A percentile compares a stretch with the other conserved stretches of the same genome.
Conservation (phyloP, 2,888 invertebrate species). For the Spicauda simplicius region DNA sequence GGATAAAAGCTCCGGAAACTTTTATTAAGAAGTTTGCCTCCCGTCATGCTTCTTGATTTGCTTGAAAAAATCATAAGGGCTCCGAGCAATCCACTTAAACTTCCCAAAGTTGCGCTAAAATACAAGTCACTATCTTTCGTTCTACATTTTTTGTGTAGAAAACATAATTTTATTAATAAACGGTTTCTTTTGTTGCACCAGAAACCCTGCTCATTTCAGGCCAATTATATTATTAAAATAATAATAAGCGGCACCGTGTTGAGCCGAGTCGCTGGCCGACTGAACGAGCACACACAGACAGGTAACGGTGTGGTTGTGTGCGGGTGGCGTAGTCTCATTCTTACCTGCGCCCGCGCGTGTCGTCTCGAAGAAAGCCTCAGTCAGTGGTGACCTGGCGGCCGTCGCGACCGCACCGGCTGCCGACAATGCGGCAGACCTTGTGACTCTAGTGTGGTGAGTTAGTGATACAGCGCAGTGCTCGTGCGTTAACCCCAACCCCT, state of each 20-base stretch:
- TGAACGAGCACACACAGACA: constrained; percentile 49
- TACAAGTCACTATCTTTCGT: constrained; percentile 5
- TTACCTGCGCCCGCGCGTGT: constrained; percentile 70
- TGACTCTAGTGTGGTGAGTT: constrained; percentile 79
- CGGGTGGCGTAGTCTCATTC: constrained; percentile 67
- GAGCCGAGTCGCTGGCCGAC: constrained; percentile 49
- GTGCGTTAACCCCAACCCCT: constrained; percentile 81
- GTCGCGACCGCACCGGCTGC: constrained; percentile 76
- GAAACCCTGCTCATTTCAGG: constrained; percentile 4
- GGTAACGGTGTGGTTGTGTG: constrained; percentile 49
- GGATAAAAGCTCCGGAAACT: constrained; percentile 31
- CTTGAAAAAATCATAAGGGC: constrained; percentile 28
- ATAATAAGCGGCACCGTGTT: constrained; percentile 24
- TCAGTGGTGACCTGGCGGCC: constrained; percentile 78
- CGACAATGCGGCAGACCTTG: constrained; percentile 73
- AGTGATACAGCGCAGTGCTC: constrained; percentile 78
- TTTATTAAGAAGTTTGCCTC: constrained; percentile 33
- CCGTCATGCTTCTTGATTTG: constrained; percentile 13
- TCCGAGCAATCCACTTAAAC: constrained; percentile 17
- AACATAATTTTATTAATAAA: constrained; percentile 4
- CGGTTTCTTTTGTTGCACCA: constrained; percentile 18
- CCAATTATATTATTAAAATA: constrained; percentile 26
- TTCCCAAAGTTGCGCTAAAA: constrained; percentile 2
- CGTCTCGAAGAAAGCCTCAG: constrained; percentile 78
- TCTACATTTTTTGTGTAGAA: neutral